These are phyloP conservation scores for Alethe castanea DNA, from an alignment of 2,113 vertebrate genomes.

Conservation along the genomic window DNA sequence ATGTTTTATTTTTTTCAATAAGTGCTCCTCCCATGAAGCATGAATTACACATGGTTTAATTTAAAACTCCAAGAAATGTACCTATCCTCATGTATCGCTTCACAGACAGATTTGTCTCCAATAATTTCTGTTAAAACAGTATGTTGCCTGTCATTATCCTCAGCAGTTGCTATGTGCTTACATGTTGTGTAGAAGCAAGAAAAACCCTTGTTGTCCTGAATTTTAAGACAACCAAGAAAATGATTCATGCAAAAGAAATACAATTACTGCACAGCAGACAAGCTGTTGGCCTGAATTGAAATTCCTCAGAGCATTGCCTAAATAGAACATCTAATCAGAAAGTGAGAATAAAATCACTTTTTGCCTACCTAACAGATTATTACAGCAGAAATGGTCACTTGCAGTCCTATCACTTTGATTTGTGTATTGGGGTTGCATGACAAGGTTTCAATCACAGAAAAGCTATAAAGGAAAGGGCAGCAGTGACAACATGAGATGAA, in stretches of 20 bases:
- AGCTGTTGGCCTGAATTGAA: neutral
- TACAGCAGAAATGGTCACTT: neutral
- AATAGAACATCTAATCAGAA: neutral
- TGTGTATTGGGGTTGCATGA: neutral
- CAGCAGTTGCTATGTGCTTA: neutral
- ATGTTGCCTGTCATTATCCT: neutral
- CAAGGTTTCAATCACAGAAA: neutral
- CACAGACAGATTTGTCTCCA: neutral
- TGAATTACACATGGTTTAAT: neutral
- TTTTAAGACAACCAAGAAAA: neutral
- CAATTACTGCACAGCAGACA: neutral
- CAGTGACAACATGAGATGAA: neutral
- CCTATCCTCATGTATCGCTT: neutral
- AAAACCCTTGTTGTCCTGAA: neutral
- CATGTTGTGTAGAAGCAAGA: neutral
- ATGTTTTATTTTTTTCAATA: neutral
- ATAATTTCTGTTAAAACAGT: neutral
- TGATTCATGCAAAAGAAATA: neutral
- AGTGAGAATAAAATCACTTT: neutral
- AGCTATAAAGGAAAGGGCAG: neutral
- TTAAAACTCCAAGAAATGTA: neutral
- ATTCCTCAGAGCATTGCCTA: neutral
- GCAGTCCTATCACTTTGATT: neutral
- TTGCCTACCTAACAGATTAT: neutral
- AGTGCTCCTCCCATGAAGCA: neutral